These are phyloP conservation scores for Ptychochromis oligacanthus DNA, from an alignment of 2,113 vertebrate genomes.

Conservation along the genomic window DNA sequence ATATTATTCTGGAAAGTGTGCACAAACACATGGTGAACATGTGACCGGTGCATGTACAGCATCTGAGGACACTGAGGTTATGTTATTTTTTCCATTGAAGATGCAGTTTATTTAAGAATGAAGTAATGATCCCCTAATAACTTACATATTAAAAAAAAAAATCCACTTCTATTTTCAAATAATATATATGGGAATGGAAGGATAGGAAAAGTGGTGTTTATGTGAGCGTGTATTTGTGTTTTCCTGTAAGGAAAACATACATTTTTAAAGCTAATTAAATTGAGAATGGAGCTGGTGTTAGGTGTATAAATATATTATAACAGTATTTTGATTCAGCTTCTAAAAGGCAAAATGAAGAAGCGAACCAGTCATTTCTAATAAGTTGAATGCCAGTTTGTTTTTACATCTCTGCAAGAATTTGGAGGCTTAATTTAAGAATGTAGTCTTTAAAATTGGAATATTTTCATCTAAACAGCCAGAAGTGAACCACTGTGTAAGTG, in stretches of 20 bases:
- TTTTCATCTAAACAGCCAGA: too few relatives aligned
- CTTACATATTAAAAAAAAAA: not conserved
- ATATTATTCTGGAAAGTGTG: constrained; percentile 31
- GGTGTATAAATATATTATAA: not conserved
- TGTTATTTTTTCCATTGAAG: not conserved
- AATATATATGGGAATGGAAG: not conserved
- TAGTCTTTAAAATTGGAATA: too few relatives aligned
- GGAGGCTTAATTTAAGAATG: too few relatives aligned
- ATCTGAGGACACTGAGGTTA: not conserved
- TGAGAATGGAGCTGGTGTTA: not conserved
- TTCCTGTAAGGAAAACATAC: not conserved
- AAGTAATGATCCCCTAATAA: constrained; percentile 1
- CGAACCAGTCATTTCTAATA: too few relatives aligned
- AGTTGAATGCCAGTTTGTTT: too few relatives aligned
- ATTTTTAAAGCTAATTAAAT: not conserved
- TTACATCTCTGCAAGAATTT: too few relatives aligned
- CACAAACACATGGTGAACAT: not conserved
- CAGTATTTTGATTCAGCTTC: not conserved
- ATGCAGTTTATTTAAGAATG: not conserved
- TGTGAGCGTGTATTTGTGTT: not conserved
- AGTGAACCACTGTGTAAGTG: too few relatives aligned
- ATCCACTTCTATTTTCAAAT: constrained; percentile 9
- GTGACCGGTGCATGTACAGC: not conserved
- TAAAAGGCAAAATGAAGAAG: too few relatives aligned
- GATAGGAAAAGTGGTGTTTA: not conserved